Base-by-base conservation (phyloP, 1,140 invertebrate species). In the Drosophila lacteicornis region DNA sequence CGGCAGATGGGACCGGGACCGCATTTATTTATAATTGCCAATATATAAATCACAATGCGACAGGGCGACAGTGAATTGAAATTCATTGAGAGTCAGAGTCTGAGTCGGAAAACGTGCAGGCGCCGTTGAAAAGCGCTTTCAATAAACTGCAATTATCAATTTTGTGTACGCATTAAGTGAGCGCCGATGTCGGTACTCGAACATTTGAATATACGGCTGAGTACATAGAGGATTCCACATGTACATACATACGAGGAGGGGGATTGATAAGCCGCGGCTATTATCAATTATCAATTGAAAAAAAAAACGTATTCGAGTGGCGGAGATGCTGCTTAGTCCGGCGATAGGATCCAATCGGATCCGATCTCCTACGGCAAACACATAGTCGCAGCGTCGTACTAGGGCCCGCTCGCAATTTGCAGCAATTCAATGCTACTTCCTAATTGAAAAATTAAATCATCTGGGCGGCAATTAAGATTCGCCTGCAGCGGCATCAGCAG, bases 361-460 rank as follows among this genome's bases (percentile, higher is more conserved):
- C 77, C 69, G 75, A 76, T 76, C 65, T 81, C 22, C 15, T n/a
- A 36, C 33, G 33, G 33, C 33, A 36, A 36, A 36, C 33, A 33
- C 30, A 33, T 33, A 33, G 30, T 33, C 43, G 11, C 27, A 43
- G 42, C n/a, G 17, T 56, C 51, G 13, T 55, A 9, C 6, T 6
- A 3, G 17, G 40, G 40, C 66, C 56, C 30, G 53, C 50, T 61
- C 33, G 67, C 59, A 90, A 85, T 90, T 90, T 76, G 60, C 75
- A 43, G 83, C 85, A 90, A 90, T 90, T 90, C 74, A 79, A 88
- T 71, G 62, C 51, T 47, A 71, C 68, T 90, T 79, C 56, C 85
- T 91, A 90, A 90, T 90, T 90, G 79, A 82, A 75, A 86, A 90
- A 90, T 90, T 85, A 90, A 91, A 91, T 88, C 74, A 91, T 87